These are phyloP conservation scores for Probosciger aterrimus DNA, from an alignment of 2,113 vertebrate species.

Conservation along the genomic window DNA sequence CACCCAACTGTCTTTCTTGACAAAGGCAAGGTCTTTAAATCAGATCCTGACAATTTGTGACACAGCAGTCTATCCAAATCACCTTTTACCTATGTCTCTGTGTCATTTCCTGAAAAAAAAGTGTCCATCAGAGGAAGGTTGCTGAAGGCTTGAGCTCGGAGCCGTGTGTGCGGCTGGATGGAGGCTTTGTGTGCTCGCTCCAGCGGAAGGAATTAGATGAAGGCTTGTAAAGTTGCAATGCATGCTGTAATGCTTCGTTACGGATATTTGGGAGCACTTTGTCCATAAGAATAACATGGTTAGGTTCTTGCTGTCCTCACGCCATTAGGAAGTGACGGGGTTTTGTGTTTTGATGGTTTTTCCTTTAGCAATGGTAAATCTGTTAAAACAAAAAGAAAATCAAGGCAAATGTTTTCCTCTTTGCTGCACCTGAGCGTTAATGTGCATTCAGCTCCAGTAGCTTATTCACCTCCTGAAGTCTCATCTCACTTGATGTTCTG, in stretches of 20 bases:
- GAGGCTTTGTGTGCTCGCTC: conserved; percentile 38
- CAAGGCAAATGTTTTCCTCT: not conserved
- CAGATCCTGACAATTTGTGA: conserved; percentile 93
- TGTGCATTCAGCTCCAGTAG: conserved; percentile 18
- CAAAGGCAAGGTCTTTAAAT: conserved; percentile 86
- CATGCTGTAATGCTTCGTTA: not conserved
- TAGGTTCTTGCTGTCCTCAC: not conserved
- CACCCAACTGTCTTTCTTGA: conserved; percentile 84
- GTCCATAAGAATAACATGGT: not conserved
- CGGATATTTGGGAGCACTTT: conserved; percentile 31
- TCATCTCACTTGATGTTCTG: not conserved
- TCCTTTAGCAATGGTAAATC: not conserved
- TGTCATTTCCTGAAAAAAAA: conserved; percentile 83
- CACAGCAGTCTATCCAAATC: conserved; percentile 90
- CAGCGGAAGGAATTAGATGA: conserved; percentile 54
- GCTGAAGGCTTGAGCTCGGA: conserved; percentile 48
- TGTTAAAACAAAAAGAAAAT: not conserved
- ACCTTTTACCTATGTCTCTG: conserved; percentile 84
- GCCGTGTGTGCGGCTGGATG: not conserved
- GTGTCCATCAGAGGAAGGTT: conserved; percentile 80
- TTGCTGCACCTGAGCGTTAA: not conserved
- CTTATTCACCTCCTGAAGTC: not conserved
- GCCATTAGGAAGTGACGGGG: not conserved
- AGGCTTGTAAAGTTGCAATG: not conserved
- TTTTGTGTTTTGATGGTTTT: not conserved